Evolutionary conservation across 1,140 invertebrate species (phyloP), one percentile per base, ranked within the genome.

Genomic region (Meloidogyne exigua): DNA sequence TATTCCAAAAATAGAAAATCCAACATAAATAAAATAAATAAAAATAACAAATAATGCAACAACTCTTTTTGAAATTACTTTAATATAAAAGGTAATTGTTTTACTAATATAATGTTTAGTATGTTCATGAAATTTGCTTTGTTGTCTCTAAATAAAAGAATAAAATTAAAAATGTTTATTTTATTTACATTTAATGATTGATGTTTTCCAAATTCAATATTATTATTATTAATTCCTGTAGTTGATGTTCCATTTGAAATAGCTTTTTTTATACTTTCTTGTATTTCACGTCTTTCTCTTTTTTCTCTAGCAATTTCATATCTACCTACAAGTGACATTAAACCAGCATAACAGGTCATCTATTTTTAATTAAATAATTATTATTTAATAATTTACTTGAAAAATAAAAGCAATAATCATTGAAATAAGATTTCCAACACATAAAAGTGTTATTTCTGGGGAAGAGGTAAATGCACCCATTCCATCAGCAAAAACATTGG

Each of bases 341-440:
- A 23, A 28, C 80, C 84, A 26, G 81, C 78, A 75, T 88, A 86
- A 69, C 86, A 86, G 7, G 84, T 87, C 86, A 88, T 86, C 80
- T 84, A 62, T 64, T 78, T 70, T 26, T 7, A 82, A 18, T 32
- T 15, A 77, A 69, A 32, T 72, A 25, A 13, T 70, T 71, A 25
- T 18, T 15, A 67, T 18, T 15, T 10, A 57, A 57, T 32, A 28
- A 23, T 36, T 25, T 42, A 84, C 83, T 76, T 86, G 85, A 73
- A 79, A 86, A 62, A 86, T 44, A 67, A 84, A 86, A 18, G 81
- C 84, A 26, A 86, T 74, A 65, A 83, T 78, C 84, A 86, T 86
- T 49, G 82, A 79, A n/a, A 79, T 63, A 81, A 87, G 74, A 67
- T 87, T 86, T 49, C 83, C 86, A 70, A 83, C 80, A 75, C 85